Evolutionary conservation across 1,140 invertebrate species (phyloP).

Genomic region (Anoplophora glabripennis): DNA sequence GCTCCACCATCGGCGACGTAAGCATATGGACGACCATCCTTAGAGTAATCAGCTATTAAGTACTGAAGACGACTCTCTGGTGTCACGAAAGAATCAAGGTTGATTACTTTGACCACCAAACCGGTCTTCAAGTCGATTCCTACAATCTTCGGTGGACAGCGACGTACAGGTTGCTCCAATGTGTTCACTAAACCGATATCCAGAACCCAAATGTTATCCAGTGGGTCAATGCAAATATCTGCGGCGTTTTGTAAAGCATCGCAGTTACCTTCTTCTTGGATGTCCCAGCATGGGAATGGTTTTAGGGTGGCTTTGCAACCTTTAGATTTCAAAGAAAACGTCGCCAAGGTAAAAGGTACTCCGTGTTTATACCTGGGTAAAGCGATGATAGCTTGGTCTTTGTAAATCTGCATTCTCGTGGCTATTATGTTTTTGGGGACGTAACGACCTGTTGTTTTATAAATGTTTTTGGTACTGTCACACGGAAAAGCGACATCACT

Average conservation of each 20-base stretch:
- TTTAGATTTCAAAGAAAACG: slow-evolving; percentile 52
- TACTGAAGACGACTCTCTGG: slow-evolving; percentile 61
- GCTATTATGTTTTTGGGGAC: slow-evolving; percentile 57
- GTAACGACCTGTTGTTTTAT: slow-evolving; percentile 55
- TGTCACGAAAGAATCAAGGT: slow-evolving; percentile 55
- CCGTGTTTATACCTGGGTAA: slow-evolving; percentile 57
- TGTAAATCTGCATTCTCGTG: slow-evolving; percentile 59
- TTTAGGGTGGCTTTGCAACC: slow-evolving; percentile 50
- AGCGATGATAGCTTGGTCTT: slow-evolving; percentile 57
- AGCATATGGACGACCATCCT: slow-evolving; percentile 51
- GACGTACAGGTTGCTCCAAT: slow-evolving; percentile 58
- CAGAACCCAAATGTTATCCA: slow-evolving; percentile 66
- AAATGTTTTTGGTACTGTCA: slow-evolving; percentile 58
- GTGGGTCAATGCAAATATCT: slow-evolving; percentile 57
- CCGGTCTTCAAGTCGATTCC: slow-evolving; percentile 58
- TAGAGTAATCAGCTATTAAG: slow-evolving; percentile 57
- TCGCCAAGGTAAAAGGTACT: slow-evolving; percentile 61
- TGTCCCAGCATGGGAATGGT: slow-evolving; percentile 62
- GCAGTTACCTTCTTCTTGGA: slow-evolving; percentile 62
- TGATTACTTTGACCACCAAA: slow-evolving; percentile 60
- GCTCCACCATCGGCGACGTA: slow-evolving; percentile 59
- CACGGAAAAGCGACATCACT: slow-evolving; percentile 57
- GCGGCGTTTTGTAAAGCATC: slow-evolving; percentile 60
- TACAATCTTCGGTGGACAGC: slow-evolving; percentile 65
- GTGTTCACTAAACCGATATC: slow-evolving; percentile 67